A percentile compares a stretch with the other conserved stretches of the same genome.
phyloP scores from a whole-genome alignment of 2,113 vertebrate species.

The Pungitius pungitius region DNA sequence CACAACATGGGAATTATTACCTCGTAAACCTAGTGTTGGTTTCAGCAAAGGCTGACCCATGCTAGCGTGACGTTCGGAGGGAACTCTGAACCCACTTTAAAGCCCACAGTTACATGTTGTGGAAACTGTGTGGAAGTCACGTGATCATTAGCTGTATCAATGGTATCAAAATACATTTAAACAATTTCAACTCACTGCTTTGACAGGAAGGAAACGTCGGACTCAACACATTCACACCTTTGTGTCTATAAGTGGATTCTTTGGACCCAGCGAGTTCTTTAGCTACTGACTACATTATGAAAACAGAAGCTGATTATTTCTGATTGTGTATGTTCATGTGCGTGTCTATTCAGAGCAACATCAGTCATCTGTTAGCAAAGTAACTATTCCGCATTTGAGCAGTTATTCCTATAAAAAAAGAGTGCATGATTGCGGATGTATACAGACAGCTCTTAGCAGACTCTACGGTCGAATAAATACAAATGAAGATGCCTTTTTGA shows the following conservation, averaged over 20 bases:
- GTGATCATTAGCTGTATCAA: neutral
- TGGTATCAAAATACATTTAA: neutral
- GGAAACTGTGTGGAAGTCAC: neutral
- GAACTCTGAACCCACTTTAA: neutral
- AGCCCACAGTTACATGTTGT: neutral
- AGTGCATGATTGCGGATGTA: conserved; percentile 36
- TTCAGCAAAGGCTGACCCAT: conserved; percentile 31
- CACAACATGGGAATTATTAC: conserved; percentile 45
- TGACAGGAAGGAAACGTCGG: neutral
- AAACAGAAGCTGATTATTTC: conserved; percentile 27
- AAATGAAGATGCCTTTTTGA: conserved; percentile 69
- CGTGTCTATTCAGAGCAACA: conserved; percentile 1
- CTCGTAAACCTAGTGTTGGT: conserved; percentile 43
- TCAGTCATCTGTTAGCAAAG: conserved; percentile 38
- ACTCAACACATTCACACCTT: neutral
- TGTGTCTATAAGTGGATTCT: neutral
- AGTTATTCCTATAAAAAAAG: no score
- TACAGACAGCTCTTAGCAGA: conserved; percentile 38
- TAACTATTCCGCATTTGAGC: conserved; percentile 10
- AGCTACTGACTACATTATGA: conserved; percentile 2
- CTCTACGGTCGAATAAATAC: conserved; percentile 61
- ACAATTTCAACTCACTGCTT: neutral
- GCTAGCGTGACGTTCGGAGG: conserved; percentile 20
- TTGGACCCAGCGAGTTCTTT: conserved; percentile 3
- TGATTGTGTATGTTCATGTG: neutral